phyloP scores from a whole-genome alignment of 2,888 invertebrate species.

The Standfussiana lucernea region DNA sequence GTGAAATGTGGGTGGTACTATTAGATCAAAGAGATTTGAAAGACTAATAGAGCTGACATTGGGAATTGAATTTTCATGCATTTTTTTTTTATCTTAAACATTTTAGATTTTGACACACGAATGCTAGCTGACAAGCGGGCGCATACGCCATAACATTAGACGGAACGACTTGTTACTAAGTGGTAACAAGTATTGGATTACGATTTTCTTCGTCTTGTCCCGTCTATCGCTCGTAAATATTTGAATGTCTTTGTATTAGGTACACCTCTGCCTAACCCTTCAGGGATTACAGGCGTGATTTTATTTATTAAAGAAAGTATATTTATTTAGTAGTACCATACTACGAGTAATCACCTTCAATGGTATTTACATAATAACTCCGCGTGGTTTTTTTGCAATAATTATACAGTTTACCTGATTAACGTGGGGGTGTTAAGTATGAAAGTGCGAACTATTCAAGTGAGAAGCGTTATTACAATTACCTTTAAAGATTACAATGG shows the following conservation, averaged over 20 bases:
- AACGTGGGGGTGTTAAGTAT: conserved; percentile 7
- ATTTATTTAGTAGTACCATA: not conserved
- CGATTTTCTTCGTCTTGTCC: no score
- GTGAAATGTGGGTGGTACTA: not conserved
- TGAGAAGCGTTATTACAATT: conserved; percentile 30
- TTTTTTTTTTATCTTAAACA: no score
- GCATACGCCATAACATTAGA: no score
- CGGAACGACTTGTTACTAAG: no score
- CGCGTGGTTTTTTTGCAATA: conserved; percentile 33
- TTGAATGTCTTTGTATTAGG: no score
- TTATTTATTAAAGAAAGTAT: not conserved
- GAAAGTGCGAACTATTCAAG: conserved; percentile 46
- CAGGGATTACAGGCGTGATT: not conserved
- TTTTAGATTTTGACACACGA: no score
- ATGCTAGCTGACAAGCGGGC: no score
- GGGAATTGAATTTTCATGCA: no score
- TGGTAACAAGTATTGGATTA: no score
- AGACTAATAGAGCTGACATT: no score
- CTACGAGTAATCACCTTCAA: not conserved
- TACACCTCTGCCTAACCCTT: not conserved
- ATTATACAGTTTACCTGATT: conserved; percentile 28
- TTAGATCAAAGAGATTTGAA: no score
- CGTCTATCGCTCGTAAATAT: no score
- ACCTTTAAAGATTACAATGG: conserved; percentile 37
- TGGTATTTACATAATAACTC: not conserved